phyloP scores from a whole-genome alignment of 1,140 invertebrate genomes.

The Hyphantria cunea region DNA sequence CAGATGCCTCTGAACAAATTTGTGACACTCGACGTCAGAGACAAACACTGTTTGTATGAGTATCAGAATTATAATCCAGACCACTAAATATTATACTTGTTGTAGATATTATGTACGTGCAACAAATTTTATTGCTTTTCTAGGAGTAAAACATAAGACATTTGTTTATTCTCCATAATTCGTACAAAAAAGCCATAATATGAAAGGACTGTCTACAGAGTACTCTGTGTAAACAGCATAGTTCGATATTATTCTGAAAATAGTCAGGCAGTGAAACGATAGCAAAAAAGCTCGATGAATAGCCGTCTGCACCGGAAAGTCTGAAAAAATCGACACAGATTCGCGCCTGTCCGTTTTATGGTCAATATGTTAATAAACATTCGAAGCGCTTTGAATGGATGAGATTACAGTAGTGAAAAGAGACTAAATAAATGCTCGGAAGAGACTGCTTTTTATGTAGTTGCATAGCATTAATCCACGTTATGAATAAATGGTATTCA shows the following conservation, averaged over 20 bases:
- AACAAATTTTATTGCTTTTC: no score
- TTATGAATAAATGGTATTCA: background rate
- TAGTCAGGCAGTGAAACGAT: slow-evolving; percentile 32
- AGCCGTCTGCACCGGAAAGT: slow-evolving; percentile 50
- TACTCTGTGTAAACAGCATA: slow-evolving; percentile 27
- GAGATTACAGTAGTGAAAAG: slow-evolving; percentile 38
- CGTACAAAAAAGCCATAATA: background rate
- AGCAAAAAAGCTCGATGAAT: slow-evolving; percentile 53
- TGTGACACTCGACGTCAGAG: no score
- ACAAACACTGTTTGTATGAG: no score
- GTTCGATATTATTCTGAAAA: slow-evolving; percentile 35
- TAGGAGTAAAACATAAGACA: background rate
- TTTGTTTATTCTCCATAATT: background rate
- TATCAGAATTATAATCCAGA: no score
- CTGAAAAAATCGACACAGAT: slow-evolving; percentile 58
- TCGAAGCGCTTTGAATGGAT: slow-evolving; percentile 46
- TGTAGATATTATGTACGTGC: no score
- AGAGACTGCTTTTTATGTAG: slow-evolving; percentile 14
- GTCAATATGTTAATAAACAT: slow-evolving; percentile 74
- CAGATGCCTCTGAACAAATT: no score
- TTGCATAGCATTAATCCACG: no score
- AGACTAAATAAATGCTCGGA: slow-evolving; percentile 30
- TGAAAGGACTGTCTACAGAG: slow-evolving; percentile 6
- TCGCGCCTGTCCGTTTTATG: slow-evolving; percentile 58
- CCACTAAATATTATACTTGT: no score